Percentiles rank a stretch among this genome's conserved stretches.
phyloP scores from a whole-genome alignment of 2,797 vertebrate species.

The Cheracebus regulus region DNA sequence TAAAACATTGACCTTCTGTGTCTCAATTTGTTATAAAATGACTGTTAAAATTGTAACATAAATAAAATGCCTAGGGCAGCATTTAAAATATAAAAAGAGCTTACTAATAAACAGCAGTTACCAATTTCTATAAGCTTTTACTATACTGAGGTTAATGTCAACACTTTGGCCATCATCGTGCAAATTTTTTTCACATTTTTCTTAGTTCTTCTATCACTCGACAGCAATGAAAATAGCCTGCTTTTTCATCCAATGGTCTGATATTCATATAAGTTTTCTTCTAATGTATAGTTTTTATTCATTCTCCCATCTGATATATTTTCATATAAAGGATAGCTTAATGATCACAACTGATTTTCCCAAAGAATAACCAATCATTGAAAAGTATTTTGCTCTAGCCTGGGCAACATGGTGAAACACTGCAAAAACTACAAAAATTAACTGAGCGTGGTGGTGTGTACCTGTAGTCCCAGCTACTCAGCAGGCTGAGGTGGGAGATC shows the following conservation, averaged over 20 bases:
- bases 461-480: not conserved
- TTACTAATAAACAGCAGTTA: not conserved
- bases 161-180: not conserved
- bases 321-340: constrained; percentile 7
- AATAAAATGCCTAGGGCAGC: not conserved
- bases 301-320: not conserved
- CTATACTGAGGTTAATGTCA: not conserved
- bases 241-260: not conserved
- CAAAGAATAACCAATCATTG: not conserved
- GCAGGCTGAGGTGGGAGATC: not conserved
- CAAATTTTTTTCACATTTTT: not conserved
- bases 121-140: not conserved
- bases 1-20: not conserved
- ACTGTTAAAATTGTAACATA: not conserved
- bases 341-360: not conserved
- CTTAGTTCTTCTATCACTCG: not conserved
- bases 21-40: not conserved
- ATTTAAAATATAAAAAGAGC: not conserved
- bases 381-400: not conserved
- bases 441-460: not conserved
- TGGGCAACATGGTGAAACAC: not conserved
- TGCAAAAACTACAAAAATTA: not conserved
- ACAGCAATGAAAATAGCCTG: not conserved
- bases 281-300: not conserved
- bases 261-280: not conserved